Evolutionary conservation across 2,797 vertebrate species (phyloP).

Genomic region (Chelon auratus): DNA sequence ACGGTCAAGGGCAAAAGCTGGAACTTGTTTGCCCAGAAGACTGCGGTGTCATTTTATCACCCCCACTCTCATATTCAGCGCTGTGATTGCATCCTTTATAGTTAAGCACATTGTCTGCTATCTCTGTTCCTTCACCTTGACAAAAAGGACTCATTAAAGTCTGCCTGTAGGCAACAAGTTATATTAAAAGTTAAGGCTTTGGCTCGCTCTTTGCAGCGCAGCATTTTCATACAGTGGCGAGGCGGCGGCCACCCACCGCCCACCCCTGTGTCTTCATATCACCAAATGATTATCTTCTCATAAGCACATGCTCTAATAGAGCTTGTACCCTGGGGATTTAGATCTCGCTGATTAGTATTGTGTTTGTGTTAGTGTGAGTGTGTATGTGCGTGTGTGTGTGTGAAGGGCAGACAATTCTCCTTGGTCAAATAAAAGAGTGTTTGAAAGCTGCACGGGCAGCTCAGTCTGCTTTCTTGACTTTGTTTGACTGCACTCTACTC

Average conservation of each 20-base stretch:
- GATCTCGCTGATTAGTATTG: conserved; percentile 62
- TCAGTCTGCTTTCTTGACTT: conserved; percentile 31
- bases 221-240: conserved; percentile 54
- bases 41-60: conserved; percentile 36
- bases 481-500: conserved; percentile 18
- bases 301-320: conserved; percentile 64
- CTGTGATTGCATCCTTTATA: conserved; percentile 58
- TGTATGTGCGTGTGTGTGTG: conserved; percentile 41
- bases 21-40: conserved; percentile 35
- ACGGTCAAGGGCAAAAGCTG: conserved; percentile 33
- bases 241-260: conserved; percentile 53
- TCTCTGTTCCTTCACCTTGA: conserved; percentile 69
- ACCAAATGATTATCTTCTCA: conserved; percentile 73
- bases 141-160: conserved; percentile 68
- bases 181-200: conserved; percentile 64
- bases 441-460: conserved; percentile 30
- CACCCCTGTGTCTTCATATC: conserved; percentile 59
- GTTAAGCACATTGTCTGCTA: conserved; percentile 52
- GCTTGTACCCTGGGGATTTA: conserved; percentile 61
- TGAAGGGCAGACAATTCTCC: conserved; percentile 52
- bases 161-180: conserved; percentile 62
- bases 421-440: conserved; percentile 48
- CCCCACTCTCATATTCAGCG: conserved; percentile 38
- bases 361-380: conserved; percentile 26
- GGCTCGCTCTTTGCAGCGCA: conserved; percentile 35